Percentiles rank a stretch among this genome's conserved stretches.
Evolutionary conservation across 2,113 vertebrate genomes (phyloP).

Genomic region (Antechinus stuartii): DNA sequence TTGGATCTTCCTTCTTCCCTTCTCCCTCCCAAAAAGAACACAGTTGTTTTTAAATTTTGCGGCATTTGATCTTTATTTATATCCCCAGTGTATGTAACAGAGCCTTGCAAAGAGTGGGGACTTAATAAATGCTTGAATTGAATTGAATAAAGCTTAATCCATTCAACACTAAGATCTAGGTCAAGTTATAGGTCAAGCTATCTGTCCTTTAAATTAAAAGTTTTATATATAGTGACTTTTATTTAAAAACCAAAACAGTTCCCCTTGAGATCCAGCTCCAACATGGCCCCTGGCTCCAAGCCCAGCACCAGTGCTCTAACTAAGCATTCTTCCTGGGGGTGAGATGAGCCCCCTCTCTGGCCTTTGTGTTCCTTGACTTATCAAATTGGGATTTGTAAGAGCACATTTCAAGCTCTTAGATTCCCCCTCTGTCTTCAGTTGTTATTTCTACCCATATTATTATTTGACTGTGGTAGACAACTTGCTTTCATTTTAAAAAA

Average conservation of each 20-base stretch:
- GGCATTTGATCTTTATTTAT: neutral
- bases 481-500: neutral
- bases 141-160: neutral
- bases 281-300: neutral
- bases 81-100: neutral
- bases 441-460: neutral
- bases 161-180: neutral
- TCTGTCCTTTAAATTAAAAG: neutral
- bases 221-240: neutral
- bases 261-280: neutral
- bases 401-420: neutral
- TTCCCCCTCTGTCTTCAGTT: neutral
- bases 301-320: neutral
- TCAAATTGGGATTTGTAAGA: neutral
- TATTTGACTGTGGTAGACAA: neutral
- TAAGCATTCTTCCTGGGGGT: neutral
- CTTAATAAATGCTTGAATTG: neutral
- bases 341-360: neutral
- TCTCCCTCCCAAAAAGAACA: neutral
- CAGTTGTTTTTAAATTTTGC: neutral
- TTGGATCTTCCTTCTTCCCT: neutral
- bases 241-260: neutral
- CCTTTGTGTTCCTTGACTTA: neutral
- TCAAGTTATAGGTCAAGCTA: neutral
- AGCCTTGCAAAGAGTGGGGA: neutral